Percentiles rank a stretch among this genome's conserved stretches.
phyloP scores from a whole-genome alignment of 2,888 invertebrate species.

The Phragmatobia fuliginosa region DNA sequence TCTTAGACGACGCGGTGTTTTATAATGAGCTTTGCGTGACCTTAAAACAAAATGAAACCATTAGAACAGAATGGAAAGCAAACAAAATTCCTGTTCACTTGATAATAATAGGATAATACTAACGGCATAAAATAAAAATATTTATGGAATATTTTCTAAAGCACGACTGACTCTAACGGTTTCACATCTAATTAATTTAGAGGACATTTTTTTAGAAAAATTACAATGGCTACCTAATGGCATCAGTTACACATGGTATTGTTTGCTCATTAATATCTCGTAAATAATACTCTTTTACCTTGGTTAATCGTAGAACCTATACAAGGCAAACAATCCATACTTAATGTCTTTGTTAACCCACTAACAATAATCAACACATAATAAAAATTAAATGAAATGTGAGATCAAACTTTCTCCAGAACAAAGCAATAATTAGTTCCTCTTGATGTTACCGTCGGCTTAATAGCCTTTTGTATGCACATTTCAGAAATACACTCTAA shows the following conservation, averaged over 20 bases:
- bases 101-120: not conserved
- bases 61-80: not conserved
- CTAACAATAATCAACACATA: constrained; percentile 24
- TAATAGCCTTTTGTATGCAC: constrained; percentile 57
- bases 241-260: not conserved
- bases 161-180: not conserved
- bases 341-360: constrained; percentile 19
- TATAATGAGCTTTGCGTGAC: constrained; percentile 1
- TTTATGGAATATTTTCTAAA: not conserved
- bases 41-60: not conserved
- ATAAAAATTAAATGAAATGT: constrained; percentile 46
- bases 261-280: not conserved
- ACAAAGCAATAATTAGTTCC: constrained; percentile 56
- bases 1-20: not conserved
- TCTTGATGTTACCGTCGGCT: constrained; percentile 47
- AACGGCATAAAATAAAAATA: not conserved
- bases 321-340: not conserved
- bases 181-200: not conserved
- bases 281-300: no score
- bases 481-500: constrained; percentile 36
- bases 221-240: not conserved
- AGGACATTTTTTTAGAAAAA: no score
- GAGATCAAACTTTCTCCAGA: constrained; percentile 61
- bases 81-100: not conserved
- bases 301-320: not conserved